These are phyloP conservation scores for Acipenser transmontanus DNA, from an alignment of 2,797 vertebrate species.

Conservation along the genomic window DNA sequence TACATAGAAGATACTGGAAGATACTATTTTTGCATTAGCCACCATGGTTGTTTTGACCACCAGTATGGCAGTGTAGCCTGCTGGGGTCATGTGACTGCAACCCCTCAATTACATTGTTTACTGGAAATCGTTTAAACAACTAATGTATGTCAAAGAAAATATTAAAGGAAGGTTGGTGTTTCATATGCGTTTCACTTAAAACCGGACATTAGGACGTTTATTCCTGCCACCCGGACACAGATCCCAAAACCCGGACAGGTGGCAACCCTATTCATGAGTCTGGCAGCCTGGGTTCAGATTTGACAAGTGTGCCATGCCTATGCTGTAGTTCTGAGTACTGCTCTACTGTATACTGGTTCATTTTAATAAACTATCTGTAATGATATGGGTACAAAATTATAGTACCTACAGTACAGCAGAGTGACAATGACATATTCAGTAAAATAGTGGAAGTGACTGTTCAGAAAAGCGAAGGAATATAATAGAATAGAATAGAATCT, in stretches of 20 bases:
- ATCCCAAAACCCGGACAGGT: background rate
- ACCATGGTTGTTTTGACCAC: too few species aligned
- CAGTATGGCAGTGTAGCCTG: too few species aligned
- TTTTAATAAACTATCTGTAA: background rate
- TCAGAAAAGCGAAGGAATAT: background rate
- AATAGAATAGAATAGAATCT: conserved; percentile 2
- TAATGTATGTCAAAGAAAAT: too few species aligned
- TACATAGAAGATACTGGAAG: too few species aligned
- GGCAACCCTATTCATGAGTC: background rate
- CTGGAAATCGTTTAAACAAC: too few species aligned
- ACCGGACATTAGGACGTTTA: background rate
- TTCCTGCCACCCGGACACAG: background rate
- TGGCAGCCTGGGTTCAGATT: background rate
- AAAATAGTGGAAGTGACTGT: background rate
- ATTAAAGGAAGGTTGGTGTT: background rate
- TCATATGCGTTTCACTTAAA: background rate
- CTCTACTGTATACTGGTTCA: background rate
- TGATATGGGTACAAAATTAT: conserved; percentile 1
- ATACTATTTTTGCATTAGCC: too few species aligned
- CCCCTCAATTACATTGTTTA: too few species aligned
- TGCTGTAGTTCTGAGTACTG: background rate
- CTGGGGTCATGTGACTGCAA: too few species aligned
- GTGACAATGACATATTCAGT: conserved; percentile 22
- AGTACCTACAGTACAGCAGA: conserved; percentile 6
- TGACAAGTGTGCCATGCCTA: background rate